Evolutionary conservation across 37 sponge, comb jelly and placozoan species (phyloP).

Genomic region (Theonella swinhoei): DNA sequence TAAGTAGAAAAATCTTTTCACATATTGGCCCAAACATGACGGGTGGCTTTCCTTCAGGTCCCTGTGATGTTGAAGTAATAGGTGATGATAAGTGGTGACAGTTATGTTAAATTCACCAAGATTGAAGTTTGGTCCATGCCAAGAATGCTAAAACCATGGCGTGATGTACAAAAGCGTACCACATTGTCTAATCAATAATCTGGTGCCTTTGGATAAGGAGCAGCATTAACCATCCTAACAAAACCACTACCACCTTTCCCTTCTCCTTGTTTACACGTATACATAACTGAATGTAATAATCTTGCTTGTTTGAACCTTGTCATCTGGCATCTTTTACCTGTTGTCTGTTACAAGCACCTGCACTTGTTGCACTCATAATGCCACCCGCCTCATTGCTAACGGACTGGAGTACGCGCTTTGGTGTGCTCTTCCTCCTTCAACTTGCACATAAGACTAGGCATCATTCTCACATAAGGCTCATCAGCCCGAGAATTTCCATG

Average conservation of each 20-base stretch:
- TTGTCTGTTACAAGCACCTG: constrained; percentile 11
- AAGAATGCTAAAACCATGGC: background rate
- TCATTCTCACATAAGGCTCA: constrained; percentile 21
- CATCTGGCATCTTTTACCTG: constrained; percentile 9
- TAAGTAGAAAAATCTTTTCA: constrained; percentile 26
- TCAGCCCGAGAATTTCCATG: constrained; percentile 21
- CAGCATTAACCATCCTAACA: constrained; percentile 9
- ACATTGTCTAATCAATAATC: constrained; percentile 2
- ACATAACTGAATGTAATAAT: background rate
- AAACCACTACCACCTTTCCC: constrained; percentile 8
- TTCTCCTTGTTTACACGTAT: constrained; percentile 10
- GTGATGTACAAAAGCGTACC: background rate
- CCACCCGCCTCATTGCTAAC: constrained; percentile 17
- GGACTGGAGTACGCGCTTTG: background rate
- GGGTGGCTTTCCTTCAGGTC: background rate
- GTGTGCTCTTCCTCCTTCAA: constrained; percentile 2
- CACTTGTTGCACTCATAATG: constrained; percentile 13
- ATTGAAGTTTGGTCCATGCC: constrained; percentile 36
- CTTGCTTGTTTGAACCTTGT: too few relatives aligned
- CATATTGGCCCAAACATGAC: constrained; percentile 36
- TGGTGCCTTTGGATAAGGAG: constrained; percentile 18
- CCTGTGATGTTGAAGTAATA: background rate
- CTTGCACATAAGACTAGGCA: constrained; percentile 23
- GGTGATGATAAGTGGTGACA: constrained; percentile 14
- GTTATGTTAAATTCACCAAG: constrained; percentile 29